Evolutionary conservation across 2,113 vertebrate genomes (phyloP).

Genomic region (Ictalurus punctatus): DNA sequence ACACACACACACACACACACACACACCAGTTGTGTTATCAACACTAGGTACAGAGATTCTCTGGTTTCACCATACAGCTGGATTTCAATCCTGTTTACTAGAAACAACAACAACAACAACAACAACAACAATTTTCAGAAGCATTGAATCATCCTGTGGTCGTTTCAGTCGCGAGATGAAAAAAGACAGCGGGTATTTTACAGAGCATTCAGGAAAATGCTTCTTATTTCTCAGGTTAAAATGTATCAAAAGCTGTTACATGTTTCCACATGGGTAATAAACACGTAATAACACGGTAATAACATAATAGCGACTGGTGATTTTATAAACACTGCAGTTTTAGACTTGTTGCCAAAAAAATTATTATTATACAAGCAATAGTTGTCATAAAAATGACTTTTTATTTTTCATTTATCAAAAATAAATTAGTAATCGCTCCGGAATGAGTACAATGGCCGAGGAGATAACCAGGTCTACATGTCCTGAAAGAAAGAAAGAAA

Average conservation of each 20-base stretch:
- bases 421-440: not conserved
- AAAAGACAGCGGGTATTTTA: not conserved
- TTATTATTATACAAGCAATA: not conserved
- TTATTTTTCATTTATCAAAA: not conserved
- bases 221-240: not conserved
- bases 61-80: not conserved
- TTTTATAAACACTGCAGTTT: not conserved
- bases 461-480: not conserved
- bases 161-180: not conserved
- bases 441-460: too few species aligned
- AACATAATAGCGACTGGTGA: not conserved
- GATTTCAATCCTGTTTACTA: not conserved
- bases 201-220: not conserved
- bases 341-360: not conserved
- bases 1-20: slow-evolving; percentile 6
- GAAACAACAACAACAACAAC: not conserved
- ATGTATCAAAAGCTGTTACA: not conserved
- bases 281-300: not conserved
- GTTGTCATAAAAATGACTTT: not conserved
- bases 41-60: not conserved
- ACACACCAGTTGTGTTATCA: not conserved
- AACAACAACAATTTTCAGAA: not conserved
- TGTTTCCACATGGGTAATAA: not conserved
- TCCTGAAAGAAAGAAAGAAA: not conserved
- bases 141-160: not conserved